phyloP scores from a whole-genome alignment of 2,888 invertebrate species.

The Hirtodrosophila cameraria region DNA sequence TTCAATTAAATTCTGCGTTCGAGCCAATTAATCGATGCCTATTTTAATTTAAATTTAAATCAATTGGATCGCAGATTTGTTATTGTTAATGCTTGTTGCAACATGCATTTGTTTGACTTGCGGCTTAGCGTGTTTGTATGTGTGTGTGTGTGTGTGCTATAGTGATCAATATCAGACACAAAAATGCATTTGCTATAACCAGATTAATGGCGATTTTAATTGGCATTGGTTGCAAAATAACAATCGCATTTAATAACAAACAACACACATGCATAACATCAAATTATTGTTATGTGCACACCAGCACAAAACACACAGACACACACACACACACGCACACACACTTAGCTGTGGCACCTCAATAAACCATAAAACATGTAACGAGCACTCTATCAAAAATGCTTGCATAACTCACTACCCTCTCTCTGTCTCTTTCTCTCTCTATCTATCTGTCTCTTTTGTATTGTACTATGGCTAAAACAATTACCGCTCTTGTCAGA shows the following conservation, averaged over 20 bases:
- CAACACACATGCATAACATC: background rate
- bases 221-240: slow-evolving; percentile 71
- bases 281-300: slow-evolving; percentile 4
- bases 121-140: slow-evolving; percentile 20
- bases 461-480: background rate
- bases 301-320: slow-evolving; percentile 3
- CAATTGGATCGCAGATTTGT: slow-evolving; percentile 57
- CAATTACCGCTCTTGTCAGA: background rate
- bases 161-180: slow-evolving; percentile 52
- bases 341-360: too few species aligned
- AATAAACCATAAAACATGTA: background rate
- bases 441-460: too few species aligned
- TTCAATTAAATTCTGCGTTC: slow-evolving; percentile 62
- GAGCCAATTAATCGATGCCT: slow-evolving; percentile 66
- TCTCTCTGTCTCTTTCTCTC: background rate
- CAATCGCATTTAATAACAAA: slow-evolving; percentile 61
- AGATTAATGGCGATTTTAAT: slow-evolving; percentile 63
- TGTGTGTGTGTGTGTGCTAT: slow-evolving; percentile 6
- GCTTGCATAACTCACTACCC: slow-evolving; percentile 19
- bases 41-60: slow-evolving; percentile 69
- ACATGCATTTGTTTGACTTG: slow-evolving; percentile 55
- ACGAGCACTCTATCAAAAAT: slow-evolving; percentile 23
- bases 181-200: slow-evolving; percentile 61
- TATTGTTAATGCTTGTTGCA: slow-evolving; percentile 36
- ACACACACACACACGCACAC: background rate